These are phyloP conservation scores for Eristalis arbustorum DNA, from an alignment of 2,888 invertebrate genomes.

Conservation along the genomic window DNA sequence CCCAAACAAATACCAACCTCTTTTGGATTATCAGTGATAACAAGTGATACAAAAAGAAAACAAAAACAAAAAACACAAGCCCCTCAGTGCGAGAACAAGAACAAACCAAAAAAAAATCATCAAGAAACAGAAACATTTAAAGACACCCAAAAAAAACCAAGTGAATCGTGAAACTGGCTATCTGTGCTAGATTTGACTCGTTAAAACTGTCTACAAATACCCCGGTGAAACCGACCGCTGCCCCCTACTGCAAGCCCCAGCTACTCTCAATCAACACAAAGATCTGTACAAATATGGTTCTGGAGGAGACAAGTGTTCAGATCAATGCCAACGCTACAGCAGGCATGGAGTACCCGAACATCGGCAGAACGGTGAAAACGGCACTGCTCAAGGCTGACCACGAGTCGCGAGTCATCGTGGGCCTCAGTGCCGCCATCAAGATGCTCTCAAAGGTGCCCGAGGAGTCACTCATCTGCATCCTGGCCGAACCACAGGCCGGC, in stretches of 20 bases:
- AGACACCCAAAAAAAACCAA: conserved; percentile 39
- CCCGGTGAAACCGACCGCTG: conserved; percentile 67
- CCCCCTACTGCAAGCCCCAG: conserved; percentile 10
- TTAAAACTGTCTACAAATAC: conserved; percentile 50
- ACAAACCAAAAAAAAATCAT: too few species aligned
- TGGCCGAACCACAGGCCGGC: conserved; percentile 85
- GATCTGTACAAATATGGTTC: conserved; percentile 65
- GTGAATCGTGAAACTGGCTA: conserved; percentile 63
- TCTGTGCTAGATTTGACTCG: conserved; percentile 53
- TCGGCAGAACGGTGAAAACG: conserved; percentile 78
- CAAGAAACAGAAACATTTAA: conserved; percentile 25
- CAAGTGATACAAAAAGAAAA: conserved; percentile 39
- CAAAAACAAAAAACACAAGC: conserved; percentile 9
- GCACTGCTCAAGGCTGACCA: conserved; percentile 78
- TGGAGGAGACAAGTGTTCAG: conserved; percentile 66
- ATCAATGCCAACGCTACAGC: conserved; percentile 53
- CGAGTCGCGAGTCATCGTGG: conserved; percentile 79
- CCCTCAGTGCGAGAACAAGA: background rate
- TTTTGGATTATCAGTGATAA: conserved; percentile 64
- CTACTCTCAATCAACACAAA: conserved; percentile 47
- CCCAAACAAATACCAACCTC: background rate
- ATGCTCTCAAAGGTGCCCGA: conserved; percentile 80
- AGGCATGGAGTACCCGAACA: conserved; percentile 75
- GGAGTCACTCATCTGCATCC: conserved; percentile 85
- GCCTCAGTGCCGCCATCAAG: conserved; percentile 78